Evolutionary conservation across 2,113 vertebrate species (phyloP).

Genomic region (Burhinus oedicnemus): DNA sequence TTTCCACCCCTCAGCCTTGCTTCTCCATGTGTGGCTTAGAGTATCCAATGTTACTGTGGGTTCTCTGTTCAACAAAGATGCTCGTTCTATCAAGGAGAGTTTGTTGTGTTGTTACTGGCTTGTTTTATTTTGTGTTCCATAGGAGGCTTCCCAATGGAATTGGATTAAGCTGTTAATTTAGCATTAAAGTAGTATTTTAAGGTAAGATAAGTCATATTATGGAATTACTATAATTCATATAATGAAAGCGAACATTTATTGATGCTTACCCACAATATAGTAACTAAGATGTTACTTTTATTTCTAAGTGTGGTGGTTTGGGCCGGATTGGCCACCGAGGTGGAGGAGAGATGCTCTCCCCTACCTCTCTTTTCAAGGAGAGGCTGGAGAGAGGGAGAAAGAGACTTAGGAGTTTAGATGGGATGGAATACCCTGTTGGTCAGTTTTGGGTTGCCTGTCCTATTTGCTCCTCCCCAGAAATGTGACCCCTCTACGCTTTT

Average conservation of each 20-base stretch:
- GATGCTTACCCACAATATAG: neutral
- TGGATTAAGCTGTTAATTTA: neutral
- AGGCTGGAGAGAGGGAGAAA: too few species aligned
- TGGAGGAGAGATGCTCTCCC: too few species aligned
- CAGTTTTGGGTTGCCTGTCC: too few species aligned
- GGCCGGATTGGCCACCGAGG: too few species aligned
- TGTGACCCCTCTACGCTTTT: too few species aligned
- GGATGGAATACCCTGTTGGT: too few species aligned
- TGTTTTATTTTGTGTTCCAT: neutral
- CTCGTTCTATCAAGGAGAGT: neutral
- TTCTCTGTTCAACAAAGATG: neutral
- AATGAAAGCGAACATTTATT: neutral
- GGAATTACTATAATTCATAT: neutral
- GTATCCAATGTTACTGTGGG: neutral
- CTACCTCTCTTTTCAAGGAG: too few species aligned
- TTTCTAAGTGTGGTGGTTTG: neutral
- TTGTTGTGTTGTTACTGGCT: neutral
- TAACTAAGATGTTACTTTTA: neutral
- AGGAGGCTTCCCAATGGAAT: neutral
- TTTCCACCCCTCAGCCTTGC: neutral
- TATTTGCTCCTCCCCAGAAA: too few species aligned
- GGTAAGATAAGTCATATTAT: neutral
- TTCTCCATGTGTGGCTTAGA: rapidly evolving
- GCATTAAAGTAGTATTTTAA: neutral
- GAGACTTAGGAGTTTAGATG: too few species aligned